A percentile compares a stretch with the other conserved stretches of the same genome.
These are phyloP conservation scores for Mormyrops attenuatus DNA, from an alignment of 2,797 vertebrate genomes.

Conservation along the genomic window DNA sequence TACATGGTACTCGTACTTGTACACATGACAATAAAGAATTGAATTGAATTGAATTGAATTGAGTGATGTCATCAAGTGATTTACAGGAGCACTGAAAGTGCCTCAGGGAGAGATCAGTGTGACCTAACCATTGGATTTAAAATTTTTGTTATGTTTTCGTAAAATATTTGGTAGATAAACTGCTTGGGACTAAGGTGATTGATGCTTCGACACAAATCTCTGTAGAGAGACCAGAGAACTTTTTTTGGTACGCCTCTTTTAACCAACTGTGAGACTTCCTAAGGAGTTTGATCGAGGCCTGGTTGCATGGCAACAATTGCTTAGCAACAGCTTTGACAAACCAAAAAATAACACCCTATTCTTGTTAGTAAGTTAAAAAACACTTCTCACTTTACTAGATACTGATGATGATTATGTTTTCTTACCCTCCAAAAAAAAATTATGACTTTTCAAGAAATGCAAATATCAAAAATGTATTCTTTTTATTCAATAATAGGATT, in stretches of 20 bases:
- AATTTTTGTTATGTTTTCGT: neutral
- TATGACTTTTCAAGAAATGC: neutral
- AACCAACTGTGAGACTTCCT: constrained; percentile 6
- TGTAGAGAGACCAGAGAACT: neutral
- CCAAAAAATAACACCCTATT: constrained; percentile 13
- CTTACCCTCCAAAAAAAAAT: neutral
- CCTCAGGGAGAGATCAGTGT: neutral
- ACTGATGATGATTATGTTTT: neutral
- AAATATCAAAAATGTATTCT: neutral
- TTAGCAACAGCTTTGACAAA: constrained; percentile 4
- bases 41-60: too few relatives aligned
- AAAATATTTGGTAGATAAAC: neutral
- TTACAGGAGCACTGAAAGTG: neutral
- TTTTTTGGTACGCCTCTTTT: neutral
- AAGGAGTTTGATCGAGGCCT: neutral
- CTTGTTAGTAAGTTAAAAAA: neutral
- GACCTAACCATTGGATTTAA: neutral
- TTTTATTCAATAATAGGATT: neutral
- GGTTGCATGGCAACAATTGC: constrained; percentile 14
- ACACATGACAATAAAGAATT: too few relatives aligned
- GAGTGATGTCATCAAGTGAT: neutral
- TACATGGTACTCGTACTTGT: too few relatives aligned
- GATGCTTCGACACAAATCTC: neutral
- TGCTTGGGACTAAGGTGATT: neutral
- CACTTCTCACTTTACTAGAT: neutral